Evolutionary conservation across 1,140 invertebrate species (phyloP), one percentile per base, ranked within the genome.

Genomic region (Ceratosolen solmsi): DNA sequence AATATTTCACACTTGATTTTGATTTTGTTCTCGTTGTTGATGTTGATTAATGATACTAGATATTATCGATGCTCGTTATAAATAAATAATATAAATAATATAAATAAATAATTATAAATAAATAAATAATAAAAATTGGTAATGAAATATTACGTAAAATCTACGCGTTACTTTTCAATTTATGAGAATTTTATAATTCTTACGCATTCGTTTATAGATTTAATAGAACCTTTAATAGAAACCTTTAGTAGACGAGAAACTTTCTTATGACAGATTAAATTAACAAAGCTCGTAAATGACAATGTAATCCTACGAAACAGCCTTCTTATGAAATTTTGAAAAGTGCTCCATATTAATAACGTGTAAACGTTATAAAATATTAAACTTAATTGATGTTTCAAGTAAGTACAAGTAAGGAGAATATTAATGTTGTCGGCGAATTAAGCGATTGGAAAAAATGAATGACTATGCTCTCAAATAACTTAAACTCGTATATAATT

Each of bases 291-390:
- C 54, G 5, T 75, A 60, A 75, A 75, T 56, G 54, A 41, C 22
- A 22, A 75, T 38, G 58, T 75, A 60, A 75, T 5, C 33, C 20
- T 22, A 41, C 33, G 58, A 60, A 75, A 75, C 41, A 60, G 36
- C 15, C 33, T n/a, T 75, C 41, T 38, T 58, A 46, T 13, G 41
- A 13, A 7, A 46, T 46, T 7, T 46, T 46, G 13, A 75, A 56
- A 56, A 74, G 33, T 54, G 30, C 33, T 70, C 65, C n/a, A 38
- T 70, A 70, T 70, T 70, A 70, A 70, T 41, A 46, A 38, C 41
- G 11, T n/a, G 51, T 41, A 22, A 54, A 27, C 30, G 20, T 74
- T 49, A n/a, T 74, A 56, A 56, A 60, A 54, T 58, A 60, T 75
- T n/a, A 60, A n/a, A 58, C 49, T 54, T n/a, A 74, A 74, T 4